These are phyloP conservation scores for Myanophis thanlyinensis DNA, from an alignment of 2,113 vertebrate genomes.

Conservation along the genomic window DNA sequence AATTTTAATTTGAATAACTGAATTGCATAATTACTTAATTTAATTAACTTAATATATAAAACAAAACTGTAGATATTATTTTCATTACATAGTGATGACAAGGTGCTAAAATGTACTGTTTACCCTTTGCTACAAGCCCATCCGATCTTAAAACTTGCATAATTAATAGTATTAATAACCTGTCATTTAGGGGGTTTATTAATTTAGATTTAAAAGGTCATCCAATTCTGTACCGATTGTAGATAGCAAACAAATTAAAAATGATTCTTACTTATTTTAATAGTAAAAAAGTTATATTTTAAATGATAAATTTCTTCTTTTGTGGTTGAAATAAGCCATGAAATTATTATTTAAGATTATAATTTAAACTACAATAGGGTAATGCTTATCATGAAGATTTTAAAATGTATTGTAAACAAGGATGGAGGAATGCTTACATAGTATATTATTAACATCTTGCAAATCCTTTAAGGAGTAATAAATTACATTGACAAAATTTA, in stretches of 20 bases:
- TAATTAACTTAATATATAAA: not conserved
- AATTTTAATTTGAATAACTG: not conserved
- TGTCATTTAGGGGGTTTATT: not conserved
- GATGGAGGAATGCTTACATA: not conserved
- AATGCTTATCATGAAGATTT: not conserved
- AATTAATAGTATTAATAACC: not conserved
- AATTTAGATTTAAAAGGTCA: not conserved
- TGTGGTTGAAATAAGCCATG: not conserved
- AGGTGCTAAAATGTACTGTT: not conserved
- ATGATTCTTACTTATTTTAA: not conserved
- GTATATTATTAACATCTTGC: not conserved
- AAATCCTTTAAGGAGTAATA: not conserved
- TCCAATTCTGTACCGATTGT: not conserved
- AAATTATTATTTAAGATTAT: not conserved
- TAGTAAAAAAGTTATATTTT: not conserved
- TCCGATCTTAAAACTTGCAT: not conserved
- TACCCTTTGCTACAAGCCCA: not conserved
- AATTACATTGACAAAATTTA: slow-evolving; percentile 3
- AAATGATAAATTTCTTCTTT: not conserved
- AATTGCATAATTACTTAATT: not conserved
- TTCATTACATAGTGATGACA: not conserved
- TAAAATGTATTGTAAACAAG: not conserved
- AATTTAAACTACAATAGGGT: not conserved
- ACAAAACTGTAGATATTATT: not conserved
- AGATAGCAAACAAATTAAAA: not conserved